Conservation (phyloP, 1,140 invertebrate species). For the Apocrypta bakeri region DNA sequence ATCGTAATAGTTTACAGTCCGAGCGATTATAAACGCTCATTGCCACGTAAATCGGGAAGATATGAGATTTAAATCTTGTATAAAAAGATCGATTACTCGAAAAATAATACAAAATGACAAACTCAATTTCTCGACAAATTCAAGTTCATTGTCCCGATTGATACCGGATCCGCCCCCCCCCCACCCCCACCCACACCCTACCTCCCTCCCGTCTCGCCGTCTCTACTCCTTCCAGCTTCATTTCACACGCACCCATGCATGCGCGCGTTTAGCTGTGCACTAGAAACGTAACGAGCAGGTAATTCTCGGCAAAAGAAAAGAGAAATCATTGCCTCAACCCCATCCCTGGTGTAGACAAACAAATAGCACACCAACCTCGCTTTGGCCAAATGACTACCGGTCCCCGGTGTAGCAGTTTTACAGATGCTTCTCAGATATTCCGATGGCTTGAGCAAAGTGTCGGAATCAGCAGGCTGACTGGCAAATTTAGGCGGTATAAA, state of each 20-base stretch:
- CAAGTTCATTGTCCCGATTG: neutral
- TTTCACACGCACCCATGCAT: neutral
- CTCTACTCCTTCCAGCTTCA: too few relatives aligned
- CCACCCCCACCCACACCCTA: too few relatives aligned
- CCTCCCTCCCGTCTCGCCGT: too few relatives aligned
- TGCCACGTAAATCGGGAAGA: too few relatives aligned
- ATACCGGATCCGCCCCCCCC: neutral
- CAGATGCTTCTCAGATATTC: constrained; percentile 91
- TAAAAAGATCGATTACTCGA: too few relatives aligned
- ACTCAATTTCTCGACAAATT: neutral
- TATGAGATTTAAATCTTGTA: too few relatives aligned
- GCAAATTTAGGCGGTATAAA: constrained; percentile 93
- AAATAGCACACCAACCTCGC: constrained; percentile 63
- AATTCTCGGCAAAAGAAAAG: neutral
- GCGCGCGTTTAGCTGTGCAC: neutral
- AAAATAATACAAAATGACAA: too few relatives aligned
- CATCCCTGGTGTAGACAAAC: neutral
- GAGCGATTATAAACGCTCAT: too few relatives aligned
- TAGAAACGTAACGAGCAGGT: neutral
- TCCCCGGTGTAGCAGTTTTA: constrained; percentile 60
- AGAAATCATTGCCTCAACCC: neutral
- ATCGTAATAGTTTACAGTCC: too few relatives aligned
- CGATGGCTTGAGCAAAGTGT: constrained; percentile 91
- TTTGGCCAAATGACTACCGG: constrained; percentile 67
- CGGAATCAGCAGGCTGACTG: constrained; percentile 78